phyloP scores from a whole-genome alignment of 2,113 vertebrate genomes.

The Hepsetus odoe region DNA sequence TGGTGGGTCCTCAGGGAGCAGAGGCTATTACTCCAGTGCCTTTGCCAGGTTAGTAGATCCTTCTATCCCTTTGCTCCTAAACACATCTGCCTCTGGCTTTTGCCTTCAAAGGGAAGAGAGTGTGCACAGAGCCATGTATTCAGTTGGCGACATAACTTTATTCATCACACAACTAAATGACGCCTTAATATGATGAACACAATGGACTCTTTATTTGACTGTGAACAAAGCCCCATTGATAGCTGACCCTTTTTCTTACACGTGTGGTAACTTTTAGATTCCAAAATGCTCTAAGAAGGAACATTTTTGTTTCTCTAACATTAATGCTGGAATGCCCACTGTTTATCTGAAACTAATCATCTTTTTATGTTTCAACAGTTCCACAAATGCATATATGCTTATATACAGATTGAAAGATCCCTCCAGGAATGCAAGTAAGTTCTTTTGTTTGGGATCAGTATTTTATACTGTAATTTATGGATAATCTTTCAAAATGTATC shows the following conservation, averaged over 20 bases:
- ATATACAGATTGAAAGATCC: constrained; percentile 97
- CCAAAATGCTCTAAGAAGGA: not conserved
- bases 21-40: constrained; percentile 97
- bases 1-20: constrained; percentile 93
- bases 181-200: constrained; percentile 16
- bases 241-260: not conserved
- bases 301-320: not conserved
- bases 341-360: not conserved
- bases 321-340: not conserved
- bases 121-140: not conserved
- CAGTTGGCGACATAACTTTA: constrained; percentile 15
- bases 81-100: not conserved
- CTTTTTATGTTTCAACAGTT: constrained; percentile 75
- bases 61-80: not conserved
- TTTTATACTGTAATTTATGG: no score
- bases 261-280: constrained; percentile 19
- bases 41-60: constrained; percentile 88
- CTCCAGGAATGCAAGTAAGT: constrained; percentile 94
- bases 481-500: not conserved
- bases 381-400: constrained; percentile 98
- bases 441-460: not conserved
- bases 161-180: constrained; percentile 11
- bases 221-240: constrained; percentile 46
- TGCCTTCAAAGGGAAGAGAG: not conserved
- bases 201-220: constrained; percentile 18